Conservation (phyloP, 1,140 invertebrate genomes). For the Eurosta solidaginis region DNA sequence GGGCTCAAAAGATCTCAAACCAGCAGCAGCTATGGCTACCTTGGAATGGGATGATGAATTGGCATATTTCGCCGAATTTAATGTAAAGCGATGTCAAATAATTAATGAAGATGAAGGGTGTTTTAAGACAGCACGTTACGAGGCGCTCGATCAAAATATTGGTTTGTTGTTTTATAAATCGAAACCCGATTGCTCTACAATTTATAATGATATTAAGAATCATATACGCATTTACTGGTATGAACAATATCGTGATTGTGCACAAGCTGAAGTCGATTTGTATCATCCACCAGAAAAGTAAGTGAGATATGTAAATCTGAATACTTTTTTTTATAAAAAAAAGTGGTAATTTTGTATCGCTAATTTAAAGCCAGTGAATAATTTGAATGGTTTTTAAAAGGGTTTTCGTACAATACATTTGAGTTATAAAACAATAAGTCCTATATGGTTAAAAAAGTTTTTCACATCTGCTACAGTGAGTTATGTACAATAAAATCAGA, state of each 20-base stretch:
- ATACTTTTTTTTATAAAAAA: background rate
- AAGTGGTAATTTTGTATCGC: too few species aligned
- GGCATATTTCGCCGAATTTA: slow-evolving; percentile 41
- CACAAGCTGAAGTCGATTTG: slow-evolving; percentile 32
- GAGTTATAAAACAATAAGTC: too few species aligned
- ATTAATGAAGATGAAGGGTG: slow-evolving; percentile 37
- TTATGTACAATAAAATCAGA: too few species aligned
- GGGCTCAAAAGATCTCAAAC: slow-evolving; percentile 16
- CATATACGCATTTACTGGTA: slow-evolving; percentile 36
- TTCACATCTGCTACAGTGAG: too few species aligned
- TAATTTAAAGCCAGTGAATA: too few species aligned
- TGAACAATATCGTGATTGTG: background rate
- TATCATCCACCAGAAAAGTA: background rate
- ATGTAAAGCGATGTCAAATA: slow-evolving; percentile 39
- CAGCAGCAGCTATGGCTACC: slow-evolving; percentile 42
- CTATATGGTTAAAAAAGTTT: too few species aligned
- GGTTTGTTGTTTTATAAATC: slow-evolving; percentile 31
- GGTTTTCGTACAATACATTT: too few species aligned
- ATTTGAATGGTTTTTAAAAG: too few species aligned
- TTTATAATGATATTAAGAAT: slow-evolving; percentile 19
- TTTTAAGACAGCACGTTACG: slow-evolving; percentile 35
- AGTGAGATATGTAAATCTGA: background rate
- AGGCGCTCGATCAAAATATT: slow-evolving; percentile 14
- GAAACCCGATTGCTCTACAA: background rate
- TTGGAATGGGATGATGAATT: slow-evolving; percentile 44